phyloP scores from a whole-genome alignment of 2,888 invertebrate species.

The Nomada ferruginata region DNA sequence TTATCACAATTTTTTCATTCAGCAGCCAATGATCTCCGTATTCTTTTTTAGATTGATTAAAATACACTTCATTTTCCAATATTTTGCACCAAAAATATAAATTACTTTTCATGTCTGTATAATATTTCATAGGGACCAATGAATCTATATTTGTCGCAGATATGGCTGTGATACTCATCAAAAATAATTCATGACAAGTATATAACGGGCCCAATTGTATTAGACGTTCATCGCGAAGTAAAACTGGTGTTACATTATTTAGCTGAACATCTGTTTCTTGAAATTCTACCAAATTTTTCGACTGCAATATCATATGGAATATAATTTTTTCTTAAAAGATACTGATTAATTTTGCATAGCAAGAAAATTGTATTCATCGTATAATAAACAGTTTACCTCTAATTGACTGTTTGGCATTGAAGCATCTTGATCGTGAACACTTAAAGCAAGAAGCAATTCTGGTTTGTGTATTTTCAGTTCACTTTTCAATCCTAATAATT shows the following conservation, averaged over 20 bases:
- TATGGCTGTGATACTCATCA: constrained; percentile 86
- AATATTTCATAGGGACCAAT: constrained; percentile 77
- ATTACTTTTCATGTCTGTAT: constrained; percentile 58
- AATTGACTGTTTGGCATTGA: constrained; percentile 8
- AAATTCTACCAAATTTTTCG: constrained; percentile 21
- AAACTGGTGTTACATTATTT: constrained; percentile 48
- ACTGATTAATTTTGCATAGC: background rate
- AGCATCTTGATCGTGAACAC: constrained; percentile 77
- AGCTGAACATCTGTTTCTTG: constrained; percentile 13
- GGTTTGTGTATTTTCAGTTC: constrained; percentile 81
- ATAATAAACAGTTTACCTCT: constrained; percentile 53
- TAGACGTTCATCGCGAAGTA: constrained; percentile 77
- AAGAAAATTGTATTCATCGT: background rate
- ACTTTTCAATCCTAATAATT: constrained; percentile 80
- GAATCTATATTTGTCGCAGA: constrained; percentile 86
- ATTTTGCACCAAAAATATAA: constrained; percentile 78
- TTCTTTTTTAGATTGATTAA: constrained; percentile 78
- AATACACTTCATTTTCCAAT: constrained; percentile 78
- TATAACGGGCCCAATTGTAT: constrained; percentile 81
- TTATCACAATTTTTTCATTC: constrained; percentile 85
- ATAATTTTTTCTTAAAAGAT: background rate
- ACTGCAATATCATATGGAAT: constrained; percentile 22
- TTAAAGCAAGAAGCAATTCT: constrained; percentile 80
- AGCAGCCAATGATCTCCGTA: constrained; percentile 79
- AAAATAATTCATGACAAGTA: constrained; percentile 82